These are phyloP conservation scores for Oreochromis niloticus DNA, from an alignment of 2,113 vertebrate species.

Conservation along the genomic window DNA sequence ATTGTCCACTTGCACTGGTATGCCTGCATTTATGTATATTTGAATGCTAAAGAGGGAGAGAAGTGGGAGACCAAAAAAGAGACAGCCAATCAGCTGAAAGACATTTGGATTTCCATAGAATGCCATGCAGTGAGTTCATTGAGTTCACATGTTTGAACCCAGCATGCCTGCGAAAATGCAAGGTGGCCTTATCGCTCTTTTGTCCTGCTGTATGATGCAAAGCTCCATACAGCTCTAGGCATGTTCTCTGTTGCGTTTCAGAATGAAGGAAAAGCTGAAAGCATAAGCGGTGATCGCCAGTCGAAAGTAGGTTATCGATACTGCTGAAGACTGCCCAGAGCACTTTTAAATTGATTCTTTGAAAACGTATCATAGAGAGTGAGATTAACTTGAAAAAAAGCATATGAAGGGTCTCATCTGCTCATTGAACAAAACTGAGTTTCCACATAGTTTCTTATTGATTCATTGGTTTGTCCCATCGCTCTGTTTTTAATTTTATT, in stretches of 20 bases:
- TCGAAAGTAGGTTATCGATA: background rate
- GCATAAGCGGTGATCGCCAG: background rate
- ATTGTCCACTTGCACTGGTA: conserved; percentile 52
- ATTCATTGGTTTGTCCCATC: background rate
- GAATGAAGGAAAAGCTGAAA: background rate
- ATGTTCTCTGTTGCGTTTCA: conserved; percentile 23
- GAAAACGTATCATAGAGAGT: background rate
- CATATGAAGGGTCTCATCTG: background rate
- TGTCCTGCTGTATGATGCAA: conserved; percentile 40
- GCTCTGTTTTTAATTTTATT: background rate
- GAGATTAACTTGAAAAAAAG: background rate
- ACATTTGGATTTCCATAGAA: conserved; percentile 48
- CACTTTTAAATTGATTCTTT: background rate
- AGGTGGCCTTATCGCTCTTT: conserved; percentile 23
- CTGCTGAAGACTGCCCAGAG: background rate
- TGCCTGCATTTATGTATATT: conserved; percentile 51
- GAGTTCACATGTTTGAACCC: conserved; percentile 49
- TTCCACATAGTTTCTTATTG: background rate
- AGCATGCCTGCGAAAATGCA: conserved; percentile 14
- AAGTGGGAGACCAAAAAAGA: conserved; percentile 8
- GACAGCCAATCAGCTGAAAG: conserved; percentile 29
- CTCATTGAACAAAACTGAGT: background rate
- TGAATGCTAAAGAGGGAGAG: conserved; percentile 33
- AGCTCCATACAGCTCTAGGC: conserved; percentile 16
- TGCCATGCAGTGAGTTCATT: conserved; percentile 41